Percentiles rank a stretch among this genome's conserved stretches.
phyloP scores from a whole-genome alignment of 2,888 invertebrate genomes.

The Zonitis immaculata region DNA sequence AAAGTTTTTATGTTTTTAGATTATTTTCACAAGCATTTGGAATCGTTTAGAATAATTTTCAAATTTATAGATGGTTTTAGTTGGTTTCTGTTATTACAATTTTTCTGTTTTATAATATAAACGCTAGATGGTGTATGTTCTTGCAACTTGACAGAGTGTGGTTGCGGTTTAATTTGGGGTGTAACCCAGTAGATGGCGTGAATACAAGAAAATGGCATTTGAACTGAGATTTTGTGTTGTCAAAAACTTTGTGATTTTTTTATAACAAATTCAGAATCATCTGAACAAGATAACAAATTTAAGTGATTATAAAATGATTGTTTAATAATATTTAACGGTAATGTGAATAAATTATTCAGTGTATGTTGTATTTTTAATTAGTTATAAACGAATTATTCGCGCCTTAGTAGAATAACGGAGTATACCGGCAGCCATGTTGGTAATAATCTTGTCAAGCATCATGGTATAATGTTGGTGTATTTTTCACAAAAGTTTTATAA shows the following conservation, averaged over 20 bases:
- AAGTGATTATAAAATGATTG: not conserved
- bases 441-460: slow-evolving; percentile 48
- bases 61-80: no score
- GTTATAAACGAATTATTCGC: slow-evolving; percentile 32
- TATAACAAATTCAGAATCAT: slow-evolving; percentile 27
- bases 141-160: not conserved
- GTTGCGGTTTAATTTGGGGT: not conserved
- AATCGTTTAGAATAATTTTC: no score
- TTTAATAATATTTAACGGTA: not conserved
- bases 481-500: slow-evolving; percentile 30
- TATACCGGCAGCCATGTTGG: slow-evolving; percentile 51
- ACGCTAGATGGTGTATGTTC: not conserved
- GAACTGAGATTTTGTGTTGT: slow-evolving; percentile 48
- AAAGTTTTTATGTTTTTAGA: no score
- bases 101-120: not conserved
- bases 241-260: slow-evolving; percentile 46
- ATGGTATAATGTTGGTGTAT: slow-evolving; percentile 47
- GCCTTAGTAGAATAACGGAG: slow-evolving; percentile 45
- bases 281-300: not conserved
- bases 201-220: slow-evolving; percentile 36
- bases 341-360: not conserved
- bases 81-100: not conserved
- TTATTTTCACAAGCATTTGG: no score
- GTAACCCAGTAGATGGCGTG: slow-evolving; percentile 34
- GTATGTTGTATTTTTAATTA: not conserved